Evolutionary conservation across 2,113 vertebrate species (phyloP), one percentile per base, ranked within the genome.

Genomic region (Zosterops hypoxanthus): DNA sequence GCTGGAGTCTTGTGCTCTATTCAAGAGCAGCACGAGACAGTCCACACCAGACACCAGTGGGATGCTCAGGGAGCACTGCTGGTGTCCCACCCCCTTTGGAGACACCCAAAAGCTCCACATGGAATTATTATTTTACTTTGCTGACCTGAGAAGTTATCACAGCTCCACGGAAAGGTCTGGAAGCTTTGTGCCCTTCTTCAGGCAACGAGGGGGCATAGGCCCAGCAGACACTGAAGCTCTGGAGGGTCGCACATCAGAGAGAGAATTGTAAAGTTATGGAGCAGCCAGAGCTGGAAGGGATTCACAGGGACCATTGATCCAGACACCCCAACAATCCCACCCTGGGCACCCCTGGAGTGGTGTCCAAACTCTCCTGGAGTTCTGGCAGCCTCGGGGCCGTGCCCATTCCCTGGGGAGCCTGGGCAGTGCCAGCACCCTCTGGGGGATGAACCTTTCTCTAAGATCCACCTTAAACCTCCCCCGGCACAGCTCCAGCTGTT

Each of bases 271-370:
- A 23, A 41, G 31, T 31, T 7, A 31, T 1, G 12, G 66, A 34
- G 57, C 6, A 11, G 0, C 5, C 49, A 34, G n/a, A 63, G 41
- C 16, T 70, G 47, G 56, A 11, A 70, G 14, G 15, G 29, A 20
- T 2, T 1, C 28, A 8, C 41, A 24, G 1, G 15, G 56, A 78
- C 39, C 23, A 24, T 1, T 1, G 18, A 46, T 39, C 14, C 73
- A 69, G 64, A 39, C 33, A 0, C 14, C 39, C 47, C 64, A 78
- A 6, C 64, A 61, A 4, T 1, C 84, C 63, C 55, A 23, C 11
- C 33, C 63, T 69, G 46, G 0, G 12, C 79, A 69, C 3, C 24
- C 52, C 61, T 50, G 29, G 36, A 46, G 16, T 0, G 0, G 0
- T 42, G 18, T 3, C 83, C 55, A 33, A 53, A 3, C 2, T 0